These are phyloP conservation scores for Goniozus legneri DNA, from an alignment of 1,140 invertebrate species.

Conservation along the genomic window DNA sequence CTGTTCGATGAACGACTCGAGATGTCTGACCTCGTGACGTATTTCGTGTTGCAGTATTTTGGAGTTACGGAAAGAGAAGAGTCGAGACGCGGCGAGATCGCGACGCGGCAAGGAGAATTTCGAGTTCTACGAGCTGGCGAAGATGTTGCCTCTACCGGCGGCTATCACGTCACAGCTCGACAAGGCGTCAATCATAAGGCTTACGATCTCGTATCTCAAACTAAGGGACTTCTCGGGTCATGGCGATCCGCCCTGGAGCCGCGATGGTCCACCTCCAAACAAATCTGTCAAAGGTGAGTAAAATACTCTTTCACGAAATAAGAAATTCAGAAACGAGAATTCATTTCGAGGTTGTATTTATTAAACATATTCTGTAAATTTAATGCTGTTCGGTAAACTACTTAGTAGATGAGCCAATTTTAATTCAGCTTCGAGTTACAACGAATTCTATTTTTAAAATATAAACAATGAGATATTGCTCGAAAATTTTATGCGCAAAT, in stretches of 20 bases:
- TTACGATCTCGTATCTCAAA: constrained; percentile 96
- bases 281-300: constrained; percentile 83
- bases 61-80: constrained; percentile 95
- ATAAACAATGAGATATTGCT: too few relatives aligned
- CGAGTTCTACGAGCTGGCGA: constrained; percentile 97
- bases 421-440: too few relatives aligned
- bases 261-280: constrained; percentile 69
- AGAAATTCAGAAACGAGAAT: too few relatives aligned
- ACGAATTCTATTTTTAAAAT: too few relatives aligned
- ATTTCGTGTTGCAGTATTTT: constrained; percentile 91
- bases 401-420: too few relatives aligned
- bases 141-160: constrained; percentile 92
- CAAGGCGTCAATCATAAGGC: constrained; percentile 97
- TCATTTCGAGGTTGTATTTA: too few relatives aligned
- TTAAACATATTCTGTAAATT: too few relatives aligned
- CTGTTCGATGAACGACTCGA: constrained; percentile 9
- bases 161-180: constrained; percentile 97
- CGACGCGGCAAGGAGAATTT: constrained; percentile 96
- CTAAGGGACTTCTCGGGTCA: constrained; percentile 91
- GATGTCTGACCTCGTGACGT: too few relatives aligned
- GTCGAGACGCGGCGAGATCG: constrained; percentile 90
- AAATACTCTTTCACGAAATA: not conserved
- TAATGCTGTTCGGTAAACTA: too few relatives aligned
- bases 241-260: constrained; percentile 92
- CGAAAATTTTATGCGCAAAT: too few relatives aligned